phyloP scores from a whole-genome alignment of 2,113 vertebrate genomes.

The Nothobranchius furzeri region DNA sequence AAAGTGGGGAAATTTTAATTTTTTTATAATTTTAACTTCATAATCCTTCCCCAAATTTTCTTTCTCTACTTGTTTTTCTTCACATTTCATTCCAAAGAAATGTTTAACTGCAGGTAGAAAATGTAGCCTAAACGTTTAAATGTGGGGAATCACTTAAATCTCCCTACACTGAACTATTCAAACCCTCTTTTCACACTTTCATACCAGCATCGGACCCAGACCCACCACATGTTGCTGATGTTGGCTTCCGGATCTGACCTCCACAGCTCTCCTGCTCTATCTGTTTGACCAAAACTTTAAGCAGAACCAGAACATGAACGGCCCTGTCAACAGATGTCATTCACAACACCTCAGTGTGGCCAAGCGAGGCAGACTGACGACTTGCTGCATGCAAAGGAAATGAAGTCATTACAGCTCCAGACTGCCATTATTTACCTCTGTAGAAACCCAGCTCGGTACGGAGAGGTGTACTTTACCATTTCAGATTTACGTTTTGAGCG shows the following conservation, averaged over 20 bases:
- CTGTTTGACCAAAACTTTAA: conserved; percentile 38
- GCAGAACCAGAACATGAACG: conserved; percentile 18
- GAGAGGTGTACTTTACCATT: conserved; percentile 45
- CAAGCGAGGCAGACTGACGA: conserved; percentile 31
- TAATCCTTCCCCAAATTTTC: no score
- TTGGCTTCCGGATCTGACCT: conserved; percentile 21
- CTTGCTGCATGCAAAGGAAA: conserved; percentile 38
- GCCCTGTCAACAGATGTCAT: conserved; percentile 24
- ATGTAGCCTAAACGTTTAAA: conserved; percentile 71
- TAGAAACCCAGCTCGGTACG: conserved; percentile 11
- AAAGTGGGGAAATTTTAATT: no score
- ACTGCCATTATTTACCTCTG: conserved; percentile 34
- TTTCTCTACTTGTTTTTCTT: no score
- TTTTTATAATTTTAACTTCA: no score
- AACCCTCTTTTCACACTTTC: conserved; percentile 27
- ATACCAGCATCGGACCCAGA: conserved; percentile 22
- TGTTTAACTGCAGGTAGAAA: conserved; percentile 2
- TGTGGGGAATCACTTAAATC: conserved; percentile 52
- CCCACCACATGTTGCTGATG: conserved; percentile 16
- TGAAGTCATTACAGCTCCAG: conserved; percentile 52
- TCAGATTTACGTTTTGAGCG: conserved; percentile 42
- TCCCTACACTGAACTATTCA: conserved; percentile 31
- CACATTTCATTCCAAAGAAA: no score
- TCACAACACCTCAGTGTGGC: conserved; percentile 39
- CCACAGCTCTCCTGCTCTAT: conserved; percentile 18